Percentiles rank a stretch among this genome's conserved stretches.
phyloP scores from a whole-genome alignment of 2,888 invertebrate genomes.

The Steinernema scapterisci region DNA sequence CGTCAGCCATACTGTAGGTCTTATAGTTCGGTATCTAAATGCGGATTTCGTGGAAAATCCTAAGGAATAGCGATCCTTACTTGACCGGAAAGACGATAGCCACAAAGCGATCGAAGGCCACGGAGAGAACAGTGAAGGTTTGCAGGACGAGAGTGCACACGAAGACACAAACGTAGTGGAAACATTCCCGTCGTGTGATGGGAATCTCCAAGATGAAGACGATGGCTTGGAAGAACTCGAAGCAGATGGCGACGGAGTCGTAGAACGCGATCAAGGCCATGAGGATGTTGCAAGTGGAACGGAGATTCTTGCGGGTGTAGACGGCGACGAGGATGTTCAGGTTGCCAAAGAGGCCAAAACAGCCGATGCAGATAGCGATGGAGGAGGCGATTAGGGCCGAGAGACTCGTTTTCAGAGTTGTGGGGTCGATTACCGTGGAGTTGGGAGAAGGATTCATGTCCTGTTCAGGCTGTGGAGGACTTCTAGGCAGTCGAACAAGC shows the following conservation, averaged over 20 bases:
- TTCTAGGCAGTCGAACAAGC: too few species aligned
- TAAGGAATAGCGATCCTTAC: neutral
- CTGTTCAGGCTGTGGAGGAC: too few species aligned
- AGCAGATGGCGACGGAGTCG: neutral
- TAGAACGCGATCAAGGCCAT: neutral
- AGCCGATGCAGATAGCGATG: neutral
- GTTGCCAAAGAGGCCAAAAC: neutral
- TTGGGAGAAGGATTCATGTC: too few species aligned
- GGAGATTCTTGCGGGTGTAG: neutral
- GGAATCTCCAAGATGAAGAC: neutral
- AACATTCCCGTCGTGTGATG: neutral
- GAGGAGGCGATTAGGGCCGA: neutral
- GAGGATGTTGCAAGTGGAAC: neutral
- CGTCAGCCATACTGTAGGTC: neutral
- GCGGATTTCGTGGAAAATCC: neutral
- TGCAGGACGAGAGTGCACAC: neutral
- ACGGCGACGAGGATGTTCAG: constrained; percentile 3
- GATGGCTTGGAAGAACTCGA: neutral
- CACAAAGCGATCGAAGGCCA: neutral
- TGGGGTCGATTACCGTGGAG: too few species aligned
- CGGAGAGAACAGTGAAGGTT: neutral
- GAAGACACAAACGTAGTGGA: neutral
- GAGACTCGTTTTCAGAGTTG: neutral
- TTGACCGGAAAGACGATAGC: neutral
- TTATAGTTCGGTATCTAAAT: neutral